These are phyloP conservation scores for Erannis defoliaria DNA, from an alignment of 2,888 invertebrate species.

Conservation along the genomic window DNA sequence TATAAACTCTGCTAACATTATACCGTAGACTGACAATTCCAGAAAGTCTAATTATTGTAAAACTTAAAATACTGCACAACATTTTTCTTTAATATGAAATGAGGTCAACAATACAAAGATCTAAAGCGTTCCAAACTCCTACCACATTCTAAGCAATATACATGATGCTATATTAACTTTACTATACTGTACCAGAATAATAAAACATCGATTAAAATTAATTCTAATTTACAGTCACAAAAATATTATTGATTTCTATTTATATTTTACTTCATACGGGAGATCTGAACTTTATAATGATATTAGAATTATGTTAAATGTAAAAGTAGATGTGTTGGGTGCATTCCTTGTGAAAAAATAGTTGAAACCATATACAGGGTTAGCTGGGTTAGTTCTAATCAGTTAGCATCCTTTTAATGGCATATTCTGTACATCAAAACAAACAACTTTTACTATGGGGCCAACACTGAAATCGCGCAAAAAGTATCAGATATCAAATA, in stretches of 20 bases:
- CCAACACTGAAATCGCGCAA: no score
- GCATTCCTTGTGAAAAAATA: constrained; percentile 13
- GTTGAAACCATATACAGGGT: background rate
- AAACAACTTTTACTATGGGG: no score
- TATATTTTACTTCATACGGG: constrained; percentile 46
- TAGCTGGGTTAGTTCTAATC: no score
- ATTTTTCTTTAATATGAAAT: constrained; percentile 60
- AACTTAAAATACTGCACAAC: constrained; percentile 55
- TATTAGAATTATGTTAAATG: constrained; percentile 22
- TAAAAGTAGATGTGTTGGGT: constrained; percentile 19
- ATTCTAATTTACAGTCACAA: constrained; percentile 54
- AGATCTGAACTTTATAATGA: constrained; percentile 49
- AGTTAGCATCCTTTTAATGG: no score
- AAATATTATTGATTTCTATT: constrained; percentile 52
- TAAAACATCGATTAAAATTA: constrained; percentile 55
- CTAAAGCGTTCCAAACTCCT: constrained; percentile 38
- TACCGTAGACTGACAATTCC: background rate
- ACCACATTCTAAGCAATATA: constrained; percentile 59
- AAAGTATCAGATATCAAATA: no score
- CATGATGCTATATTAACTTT: constrained; percentile 58
- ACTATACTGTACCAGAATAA: constrained; percentile 48
- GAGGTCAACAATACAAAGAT: constrained; percentile 42
- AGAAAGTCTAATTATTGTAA: constrained; percentile 50
- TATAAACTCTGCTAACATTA: background rate
- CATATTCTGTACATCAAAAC: no score